phyloP scores from a whole-genome alignment of 1,140 invertebrate species.

The Leguminivora glycinivorella region DNA sequence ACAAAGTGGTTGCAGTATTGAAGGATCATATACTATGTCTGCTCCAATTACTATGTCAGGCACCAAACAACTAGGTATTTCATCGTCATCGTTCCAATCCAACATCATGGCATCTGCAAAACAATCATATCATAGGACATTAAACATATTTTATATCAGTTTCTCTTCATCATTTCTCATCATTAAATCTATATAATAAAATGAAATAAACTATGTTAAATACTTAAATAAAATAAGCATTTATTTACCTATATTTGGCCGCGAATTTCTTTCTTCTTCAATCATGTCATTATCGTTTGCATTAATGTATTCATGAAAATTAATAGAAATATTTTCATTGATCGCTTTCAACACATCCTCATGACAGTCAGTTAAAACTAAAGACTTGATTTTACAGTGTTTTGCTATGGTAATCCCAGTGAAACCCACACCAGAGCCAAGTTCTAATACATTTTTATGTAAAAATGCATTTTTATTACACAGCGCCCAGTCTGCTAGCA shows the following conservation, averaged over 20 bases:
- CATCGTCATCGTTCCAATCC: conserved; percentile 58
- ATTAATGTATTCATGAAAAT: conserved; percentile 46
- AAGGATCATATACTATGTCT: conserved; percentile 71
- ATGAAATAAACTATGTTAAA: too few species aligned
- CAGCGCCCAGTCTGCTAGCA: conserved; percentile 64
- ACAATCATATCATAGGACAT: conserved; percentile 11
- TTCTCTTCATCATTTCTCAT: too few species aligned
- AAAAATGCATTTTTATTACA: conserved; percentile 51
- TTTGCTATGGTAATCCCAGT: conserved; percentile 63
- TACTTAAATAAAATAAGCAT: too few species aligned
- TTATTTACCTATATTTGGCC: conserved; percentile 47
- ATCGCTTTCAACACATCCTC: conserved; percentile 58
- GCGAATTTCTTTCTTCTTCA: conserved; percentile 28
- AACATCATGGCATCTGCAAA: conserved; percentile 53
- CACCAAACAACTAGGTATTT: conserved; percentile 38
- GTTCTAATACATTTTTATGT: conserved; percentile 60
- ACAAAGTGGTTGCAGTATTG: conserved; percentile 57
- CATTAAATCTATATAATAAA: too few species aligned
- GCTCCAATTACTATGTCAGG: conserved; percentile 68
- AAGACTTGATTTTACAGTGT: conserved; percentile 50
- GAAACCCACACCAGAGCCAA: conserved; percentile 70
- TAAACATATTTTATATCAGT: conserved; percentile 9
- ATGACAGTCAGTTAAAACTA: conserved; percentile 62
- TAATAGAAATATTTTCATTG: conserved; percentile 59
- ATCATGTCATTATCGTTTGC: conserved; percentile 8